Evolutionary conservation across 2,888 invertebrate species (phyloP).

Genomic region (Tenthredo amoena): DNA sequence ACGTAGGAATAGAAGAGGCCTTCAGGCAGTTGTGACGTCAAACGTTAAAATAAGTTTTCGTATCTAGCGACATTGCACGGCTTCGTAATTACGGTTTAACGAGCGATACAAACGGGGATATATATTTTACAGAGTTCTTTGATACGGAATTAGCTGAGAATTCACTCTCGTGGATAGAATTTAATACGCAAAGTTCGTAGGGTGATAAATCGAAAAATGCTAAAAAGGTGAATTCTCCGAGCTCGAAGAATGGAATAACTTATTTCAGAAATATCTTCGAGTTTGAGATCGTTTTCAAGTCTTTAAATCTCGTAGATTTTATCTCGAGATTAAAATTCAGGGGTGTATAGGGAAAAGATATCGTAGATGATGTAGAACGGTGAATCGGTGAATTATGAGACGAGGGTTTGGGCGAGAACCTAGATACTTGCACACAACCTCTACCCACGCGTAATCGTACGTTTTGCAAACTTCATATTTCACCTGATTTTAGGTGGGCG

Average conservation of each 20-base stretch:
- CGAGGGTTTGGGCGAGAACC: background rate
- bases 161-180: background rate
- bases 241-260: no score
- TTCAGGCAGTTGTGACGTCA: background rate
- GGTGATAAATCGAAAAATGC: background rate
- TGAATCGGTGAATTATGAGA: constrained; percentile 5
- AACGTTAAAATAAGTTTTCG: constrained; percentile 3
- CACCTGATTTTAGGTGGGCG: background rate
- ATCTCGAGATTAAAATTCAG: background rate
- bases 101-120: background rate
- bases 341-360: background rate
- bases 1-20: background rate
- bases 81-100: constrained; percentile 34
- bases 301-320: background rate
- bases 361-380: background rate
- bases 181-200: no score
- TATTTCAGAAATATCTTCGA: background rate
- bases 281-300: background rate
- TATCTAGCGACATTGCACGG: background rate
- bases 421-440: background rate
- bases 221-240: background rate
- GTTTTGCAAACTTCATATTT: constrained; percentile 22
- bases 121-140: background rate
- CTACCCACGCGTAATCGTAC: background rate
- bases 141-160: background rate